phyloP scores from a whole-genome alignment of 2,797 vertebrate species.

The Pangasius larnaudii region DNA sequence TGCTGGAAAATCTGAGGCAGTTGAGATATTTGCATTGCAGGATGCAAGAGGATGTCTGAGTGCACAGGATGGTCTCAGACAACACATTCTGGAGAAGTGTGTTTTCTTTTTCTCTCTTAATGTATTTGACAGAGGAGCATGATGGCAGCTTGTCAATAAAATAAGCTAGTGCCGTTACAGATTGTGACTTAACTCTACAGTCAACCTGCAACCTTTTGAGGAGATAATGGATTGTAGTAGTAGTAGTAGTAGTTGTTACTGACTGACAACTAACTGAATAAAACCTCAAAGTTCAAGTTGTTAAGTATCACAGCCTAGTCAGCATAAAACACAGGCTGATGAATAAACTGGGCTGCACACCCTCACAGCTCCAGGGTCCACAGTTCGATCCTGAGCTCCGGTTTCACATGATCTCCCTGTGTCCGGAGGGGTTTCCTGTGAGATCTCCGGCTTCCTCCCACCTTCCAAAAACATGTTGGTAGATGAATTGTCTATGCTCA shows the following conservation, averaged over 20 bases:
- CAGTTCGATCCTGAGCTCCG: background rate
- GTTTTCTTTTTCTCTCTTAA: background rate
- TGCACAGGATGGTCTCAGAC: background rate
- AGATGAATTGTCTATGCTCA: background rate
- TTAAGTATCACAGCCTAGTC: background rate
- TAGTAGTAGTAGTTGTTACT: background rate
- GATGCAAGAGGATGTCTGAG: background rate
- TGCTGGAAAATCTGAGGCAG: background rate
- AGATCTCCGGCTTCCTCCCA: background rate
- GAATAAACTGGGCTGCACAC: background rate
- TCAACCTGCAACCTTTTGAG: background rate
- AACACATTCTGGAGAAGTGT: background rate
- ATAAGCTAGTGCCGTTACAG: background rate
- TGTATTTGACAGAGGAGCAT: background rate
- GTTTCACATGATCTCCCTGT: background rate
- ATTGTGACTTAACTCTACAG: background rate
- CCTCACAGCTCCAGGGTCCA: background rate
- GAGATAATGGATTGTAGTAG: background rate
- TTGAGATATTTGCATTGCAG: background rate
- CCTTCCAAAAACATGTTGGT: background rate
- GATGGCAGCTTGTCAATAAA: background rate
- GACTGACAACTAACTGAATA: background rate
- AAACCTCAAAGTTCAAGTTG: background rate
- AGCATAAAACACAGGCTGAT: background rate
- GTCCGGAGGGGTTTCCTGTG: constrained; percentile 1